Evolutionary conservation across 2,888 invertebrate species (phyloP), one percentile per base, ranked within the genome.

Genomic region (Encarsia formosa): DNA sequence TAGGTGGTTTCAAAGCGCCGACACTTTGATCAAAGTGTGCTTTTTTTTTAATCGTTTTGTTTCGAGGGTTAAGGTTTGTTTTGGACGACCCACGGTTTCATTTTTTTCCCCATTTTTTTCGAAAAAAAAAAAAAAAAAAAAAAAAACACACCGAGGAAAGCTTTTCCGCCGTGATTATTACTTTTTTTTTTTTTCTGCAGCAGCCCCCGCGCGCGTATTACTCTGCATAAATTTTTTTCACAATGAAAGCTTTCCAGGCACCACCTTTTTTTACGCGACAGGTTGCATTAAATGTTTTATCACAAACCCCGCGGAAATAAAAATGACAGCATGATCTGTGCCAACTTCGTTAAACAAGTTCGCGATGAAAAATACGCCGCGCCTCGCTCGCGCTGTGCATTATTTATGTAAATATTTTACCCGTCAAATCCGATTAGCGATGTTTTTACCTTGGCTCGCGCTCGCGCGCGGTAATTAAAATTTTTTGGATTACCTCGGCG

Each of bases 1-100:
- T 51, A 56, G 47, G 46, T 49, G 42, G 39, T 37, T 23, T 3
- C 29, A 9, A 15, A 1, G 24, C 32, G 44, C 37, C n/a, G 29
- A 16, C 2, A 18, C 48, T 53, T 56, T 56, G 56, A 56, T 53
- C 52, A 48, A 50, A 46, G 49, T n/a, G n/a, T n/a, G n/a, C n/a
- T n/a, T n/a, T n/a, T n/a, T n/a, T n/a, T n/a, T n/a, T n/a, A n/a
- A n/a, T n/a, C n/a, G n/a, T n/a, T n/a, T n/a, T n/a, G n/a, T n/a
- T n/a, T n/a, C n/a, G n/a, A n/a, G n/a, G n/a, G n/a, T n/a, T n/a
- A n/a, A n/a, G n/a, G n/a, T 26, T 26, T 26, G 1, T 11, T 26
- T 26, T 6, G 6, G 26, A 26, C 11, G 6, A 26, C 26, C 11
- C 11, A 8, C 26, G 26, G 11, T 26, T 11, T 26, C 26, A 26